Base-by-base conservation (phyloP, 1,140 invertebrate genomes). In the Sycophila sp. region DNA sequence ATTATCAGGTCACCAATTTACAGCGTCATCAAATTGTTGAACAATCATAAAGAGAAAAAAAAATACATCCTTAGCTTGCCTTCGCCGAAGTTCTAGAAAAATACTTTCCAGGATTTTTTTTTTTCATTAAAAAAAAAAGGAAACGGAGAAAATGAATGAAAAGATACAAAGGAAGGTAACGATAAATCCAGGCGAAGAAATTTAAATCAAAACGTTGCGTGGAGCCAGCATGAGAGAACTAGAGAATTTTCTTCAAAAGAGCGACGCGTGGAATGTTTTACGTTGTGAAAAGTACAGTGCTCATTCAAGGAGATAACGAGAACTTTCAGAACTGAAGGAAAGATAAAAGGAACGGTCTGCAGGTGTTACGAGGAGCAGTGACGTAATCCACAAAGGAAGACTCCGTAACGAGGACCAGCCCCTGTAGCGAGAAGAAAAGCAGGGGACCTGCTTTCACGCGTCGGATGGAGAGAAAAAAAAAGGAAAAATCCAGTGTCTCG, bases 251-350 rank as follows among this genome's bases (percentile, higher is more conserved):
- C 19, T 56, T 56, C 34, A 15, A 19, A 10, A 53, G 22, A 68
- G 32, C 19, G 22, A 51, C 17, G 60, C 42, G 8, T 32, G n/a
- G 22, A 11, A 24, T 68, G 45, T 68, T 51, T 60, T 38, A 40
- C 42, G 45, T 22, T 24, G 30, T 28, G 42, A 60, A 68, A 49
- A 69, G 24, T 60, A 45, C 51, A 40, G 32, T 40, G 66, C n/a
- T 62, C 45, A 34, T 62, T 62, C 45, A 40, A 60, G 56, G 8
- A 62, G 58, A 62, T 69, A 69, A 69, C 67, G 30, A 69, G 58
- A 69, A 62, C 67, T 60, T 69, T 60, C 47, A 53, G 51, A 32
- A 60, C 67, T 62, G 34, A 53, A 55, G 26, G 19, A 36, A 62
- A 69, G 47, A 69, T 69, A 62, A 69, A 62, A 69, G 26, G 34